Base-by-base conservation (phyloP, 2,888 invertebrate species). In the Hirtodrosophila duncani region DNA sequence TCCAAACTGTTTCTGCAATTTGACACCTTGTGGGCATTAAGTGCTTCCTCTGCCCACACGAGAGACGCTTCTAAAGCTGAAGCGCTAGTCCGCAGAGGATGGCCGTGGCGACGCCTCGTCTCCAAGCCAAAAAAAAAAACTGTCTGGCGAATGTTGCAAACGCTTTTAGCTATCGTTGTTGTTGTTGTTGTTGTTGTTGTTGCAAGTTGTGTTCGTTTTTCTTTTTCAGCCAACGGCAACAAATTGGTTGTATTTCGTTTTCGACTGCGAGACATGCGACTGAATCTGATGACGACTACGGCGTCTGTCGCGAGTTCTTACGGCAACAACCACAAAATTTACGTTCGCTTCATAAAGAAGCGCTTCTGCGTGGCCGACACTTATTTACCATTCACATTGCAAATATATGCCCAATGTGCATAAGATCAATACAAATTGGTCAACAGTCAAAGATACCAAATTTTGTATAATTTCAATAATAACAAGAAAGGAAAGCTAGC, bases 11-110 rank as follows among this genome's bases (percentile, higher is more conserved):
- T 74, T 64, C 67, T 72, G 82, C 82, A 80, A 82, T 80, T 79
- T 81, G 84, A 84, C 85, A 83, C 84, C 81, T 83, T 78, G 84
- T 83, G 83, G 84, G 84, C 84, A 84, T 84, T 84, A 78, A 82
- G 83, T 82, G 84, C 79, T 83, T 84, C 83, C 84, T 83, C 84
- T 84, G 84, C 83, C 83, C 75, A 83, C 83, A 68, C 65, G 10
- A 18, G 4, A n/a, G n/a, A n/a, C n/a, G n/a, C n/a, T n/a, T n/a
- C n/a, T n/a, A 14, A 23, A 23, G 23, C 16, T 26, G 39, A 17
- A 23, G 33, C 26, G 31, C 31, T 31, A 39, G 51, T 39, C 29
- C 33, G 20, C 37, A 23, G 26, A 18, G 10, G 53, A 20, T 43
- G 51, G 44, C 51, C 48, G 66, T 62, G 65, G 64, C 67, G 74